Percentiles rank a stretch among this genome's conserved stretches.
These are phyloP conservation scores for Schizopygopsis pylzovi DNA, from an alignment of 2,797 vertebrate genomes.

Conservation along the genomic window DNA sequence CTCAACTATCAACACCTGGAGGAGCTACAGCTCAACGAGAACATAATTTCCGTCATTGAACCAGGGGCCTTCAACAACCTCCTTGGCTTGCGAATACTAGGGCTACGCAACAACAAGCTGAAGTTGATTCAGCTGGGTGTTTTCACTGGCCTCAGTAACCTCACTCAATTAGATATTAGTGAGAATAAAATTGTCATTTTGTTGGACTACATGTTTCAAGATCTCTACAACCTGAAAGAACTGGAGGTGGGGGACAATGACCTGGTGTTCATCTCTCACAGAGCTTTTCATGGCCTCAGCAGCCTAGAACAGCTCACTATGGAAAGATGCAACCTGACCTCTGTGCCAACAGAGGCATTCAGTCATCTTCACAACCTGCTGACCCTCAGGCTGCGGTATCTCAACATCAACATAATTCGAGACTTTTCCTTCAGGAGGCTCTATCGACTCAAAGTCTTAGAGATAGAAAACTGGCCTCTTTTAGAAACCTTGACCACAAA, in stretches of 20 bases:
- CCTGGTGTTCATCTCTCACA: constrained; percentile 95
- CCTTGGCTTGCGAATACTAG: constrained; percentile 91
- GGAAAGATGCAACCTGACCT: constrained; percentile 94
- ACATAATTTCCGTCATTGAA: constrained; percentile 93
- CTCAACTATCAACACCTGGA: constrained; percentile 94
- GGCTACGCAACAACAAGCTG: constrained; percentile 94
- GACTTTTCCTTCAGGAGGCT: constrained; percentile 97
- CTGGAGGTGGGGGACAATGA: constrained; percentile 98
- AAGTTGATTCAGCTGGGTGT: constrained; percentile 97
- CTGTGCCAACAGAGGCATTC: constrained; percentile 95
- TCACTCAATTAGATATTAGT: constrained; percentile 97
- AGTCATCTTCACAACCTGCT: constrained; percentile 94
- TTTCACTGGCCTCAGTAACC: constrained; percentile 96
- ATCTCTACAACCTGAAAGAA: constrained; percentile 95
- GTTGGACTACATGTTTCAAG: constrained; percentile 98
- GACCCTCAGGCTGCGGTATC: constrained; percentile 88
- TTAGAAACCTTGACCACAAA: constrained; percentile 93
- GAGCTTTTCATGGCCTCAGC: constrained; percentile 95
- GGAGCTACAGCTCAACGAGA: constrained; percentile 96
- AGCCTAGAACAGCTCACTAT: constrained; percentile 94
- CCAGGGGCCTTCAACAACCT: constrained; percentile 96
- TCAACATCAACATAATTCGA: constrained; percentile 91
- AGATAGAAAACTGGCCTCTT: constrained; percentile 93
- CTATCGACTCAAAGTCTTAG: constrained; percentile 90
- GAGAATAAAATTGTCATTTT: constrained; percentile 99